Conservation (phyloP, 2,888 invertebrate genomes). For the Watsonalla binaria region DNA sequence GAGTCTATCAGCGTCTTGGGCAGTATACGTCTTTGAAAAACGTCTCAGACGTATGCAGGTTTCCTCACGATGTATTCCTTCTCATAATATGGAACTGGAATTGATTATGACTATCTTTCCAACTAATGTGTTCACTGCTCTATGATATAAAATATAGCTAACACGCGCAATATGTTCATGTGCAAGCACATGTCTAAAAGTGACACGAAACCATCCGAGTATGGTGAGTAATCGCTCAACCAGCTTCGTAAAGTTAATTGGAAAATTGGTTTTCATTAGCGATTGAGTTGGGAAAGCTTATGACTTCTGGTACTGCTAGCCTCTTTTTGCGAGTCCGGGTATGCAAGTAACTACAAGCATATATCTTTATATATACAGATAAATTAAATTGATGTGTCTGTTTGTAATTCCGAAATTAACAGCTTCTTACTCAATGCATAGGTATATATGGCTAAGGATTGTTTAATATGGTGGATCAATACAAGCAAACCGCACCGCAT, state of each 20-base stretch:
- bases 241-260: not conserved
- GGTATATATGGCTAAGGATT: slow-evolving; percentile 23
- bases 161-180: slow-evolving; percentile 13
- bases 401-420: not conserved
- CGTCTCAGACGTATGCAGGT: no score
- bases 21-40: no score
- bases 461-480: slow-evolving; percentile 28
- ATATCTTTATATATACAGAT: no score
- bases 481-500: slow-evolving; percentile 22
- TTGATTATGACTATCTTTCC: no score
- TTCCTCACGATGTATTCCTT: no score
- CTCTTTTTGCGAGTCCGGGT: no score
- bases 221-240: slow-evolving; percentile 6
- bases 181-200: not conserved
- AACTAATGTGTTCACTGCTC: slow-evolving; percentile 12
- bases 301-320: not conserved
- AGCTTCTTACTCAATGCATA: not conserved
- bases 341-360: no score
- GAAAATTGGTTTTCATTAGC: not conserved
- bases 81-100: no score
- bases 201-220: slow-evolving; percentile 13
- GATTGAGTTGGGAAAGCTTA: not conserved
- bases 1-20: no score
- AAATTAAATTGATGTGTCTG: not conserved
- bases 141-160: slow-evolving; percentile 20